Percentiles rank a stretch among this genome's conserved stretches.
Conservation (phyloP, 64 coral and sea anemone species). For the Platygyra sinensis region DNA sequence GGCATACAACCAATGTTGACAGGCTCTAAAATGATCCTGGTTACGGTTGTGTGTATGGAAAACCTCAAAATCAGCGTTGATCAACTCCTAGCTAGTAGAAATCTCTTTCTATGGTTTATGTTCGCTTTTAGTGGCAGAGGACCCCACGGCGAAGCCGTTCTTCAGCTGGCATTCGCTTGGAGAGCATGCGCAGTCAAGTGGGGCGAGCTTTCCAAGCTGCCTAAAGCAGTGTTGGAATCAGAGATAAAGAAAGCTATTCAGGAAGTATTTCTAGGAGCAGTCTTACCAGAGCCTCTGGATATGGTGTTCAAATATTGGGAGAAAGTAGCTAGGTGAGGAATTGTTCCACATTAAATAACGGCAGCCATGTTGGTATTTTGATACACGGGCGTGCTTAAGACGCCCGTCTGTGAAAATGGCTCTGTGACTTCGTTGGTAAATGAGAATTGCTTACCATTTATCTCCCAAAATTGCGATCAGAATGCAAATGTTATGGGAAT, state of each 20-base stretch:
- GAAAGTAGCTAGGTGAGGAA: neutral
- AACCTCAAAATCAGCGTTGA: too few relatives aligned
- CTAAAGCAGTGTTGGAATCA: neutral
- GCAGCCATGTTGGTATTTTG: too few relatives aligned
- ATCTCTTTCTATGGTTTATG: neutral
- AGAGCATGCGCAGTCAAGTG: neutral
- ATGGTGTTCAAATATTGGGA: slow-evolving; percentile 5
- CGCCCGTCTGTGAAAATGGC: too few relatives aligned
- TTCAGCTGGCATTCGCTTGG: neutral
- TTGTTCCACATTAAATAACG: too few relatives aligned
- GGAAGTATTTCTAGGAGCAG: neutral
- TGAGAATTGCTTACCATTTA: too few relatives aligned
- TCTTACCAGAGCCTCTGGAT: neutral
- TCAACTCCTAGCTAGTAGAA: neutral
- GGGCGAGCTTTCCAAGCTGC: neutral
- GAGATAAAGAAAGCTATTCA: slow-evolving; percentile 4
- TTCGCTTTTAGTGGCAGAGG: neutral
- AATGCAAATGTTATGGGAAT: too few relatives aligned
- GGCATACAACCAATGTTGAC: too few relatives aligned
- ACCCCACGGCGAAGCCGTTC: neutral
- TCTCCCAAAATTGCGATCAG: too few relatives aligned
- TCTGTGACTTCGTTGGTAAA: too few relatives aligned
- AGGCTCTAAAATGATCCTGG: too few relatives aligned
- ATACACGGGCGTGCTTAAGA: too few relatives aligned
- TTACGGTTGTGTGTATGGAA: too few relatives aligned